phyloP scores from a whole-genome alignment of 2,888 invertebrate species.

The Thelaira solivaga region DNA sequence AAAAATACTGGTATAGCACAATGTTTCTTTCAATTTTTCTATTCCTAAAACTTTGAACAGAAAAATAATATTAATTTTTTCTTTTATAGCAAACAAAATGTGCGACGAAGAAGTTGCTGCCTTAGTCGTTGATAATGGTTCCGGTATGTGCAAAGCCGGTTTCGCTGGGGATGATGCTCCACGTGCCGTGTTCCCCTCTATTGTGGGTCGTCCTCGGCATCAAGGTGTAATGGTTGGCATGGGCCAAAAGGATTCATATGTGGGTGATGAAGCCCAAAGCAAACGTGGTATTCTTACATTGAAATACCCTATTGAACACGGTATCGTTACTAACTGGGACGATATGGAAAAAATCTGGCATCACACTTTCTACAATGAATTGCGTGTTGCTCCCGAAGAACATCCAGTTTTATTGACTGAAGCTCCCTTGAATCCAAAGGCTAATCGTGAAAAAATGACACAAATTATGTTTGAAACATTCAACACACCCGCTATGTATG shows the following conservation, averaged over 20 bases:
- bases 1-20: slow-evolving; percentile 12
- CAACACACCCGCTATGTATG: slow-evolving; percentile 95
- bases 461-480: slow-evolving; percentile 96
- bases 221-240: slow-evolving; percentile 94
- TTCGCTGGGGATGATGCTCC: slow-evolving; percentile 94
- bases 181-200: slow-evolving; percentile 91
- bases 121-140: slow-evolving; percentile 93
- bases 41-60: background rate
- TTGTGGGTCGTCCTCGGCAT: slow-evolving; percentile 93
- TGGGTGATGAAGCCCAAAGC: slow-evolving; percentile 91
- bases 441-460: slow-evolving; percentile 93
- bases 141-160: slow-evolving; percentile 96
- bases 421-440: slow-evolving; percentile 92
- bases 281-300: slow-evolving; percentile 93
- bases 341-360: slow-evolving; percentile 99
- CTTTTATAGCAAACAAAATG: slow-evolving; percentile 80
- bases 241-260: slow-evolving; percentile 94
- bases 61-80: background rate
- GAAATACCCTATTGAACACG: slow-evolving; percentile 98
- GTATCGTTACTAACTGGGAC: slow-evolving; percentile 99
- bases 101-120: slow-evolving; percentile 98
- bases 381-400: slow-evolving; percentile 96
- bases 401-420: slow-evolving; percentile 92
- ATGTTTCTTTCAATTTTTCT: background rate
- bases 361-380: slow-evolving; percentile 98